Conservation (phyloP, 2,797 vertebrate genomes). For the Columba guinea region DNA sequence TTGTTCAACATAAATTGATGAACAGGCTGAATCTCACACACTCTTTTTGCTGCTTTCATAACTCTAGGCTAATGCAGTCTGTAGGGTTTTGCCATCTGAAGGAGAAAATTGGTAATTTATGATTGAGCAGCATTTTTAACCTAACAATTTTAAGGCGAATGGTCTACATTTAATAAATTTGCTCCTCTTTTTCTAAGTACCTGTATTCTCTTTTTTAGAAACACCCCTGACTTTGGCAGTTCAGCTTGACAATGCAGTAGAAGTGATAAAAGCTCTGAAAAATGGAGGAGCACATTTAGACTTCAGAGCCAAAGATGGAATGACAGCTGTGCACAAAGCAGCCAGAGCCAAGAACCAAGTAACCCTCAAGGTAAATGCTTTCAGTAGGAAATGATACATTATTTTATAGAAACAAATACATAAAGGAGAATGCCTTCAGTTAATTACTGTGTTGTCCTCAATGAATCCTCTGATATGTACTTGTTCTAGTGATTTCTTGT, state of each 20-base stretch:
- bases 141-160: background rate
- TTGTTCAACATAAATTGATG: background rate
- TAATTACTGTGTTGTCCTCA: background rate
- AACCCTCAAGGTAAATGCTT: constrained; percentile 82
- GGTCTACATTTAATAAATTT: background rate
- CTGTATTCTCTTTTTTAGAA: constrained; percentile 75
- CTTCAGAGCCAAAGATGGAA: constrained; percentile 92
- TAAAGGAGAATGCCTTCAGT: background rate
- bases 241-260: constrained; percentile 83
- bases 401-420: background rate
- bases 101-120: background rate
- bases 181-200: background rate
- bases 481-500: background rate
- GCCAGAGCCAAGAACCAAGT: constrained; percentile 86
- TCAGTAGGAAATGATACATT: background rate
- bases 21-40: background rate
- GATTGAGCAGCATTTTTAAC: background rate
- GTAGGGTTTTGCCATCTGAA: background rate
- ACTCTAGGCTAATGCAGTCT: background rate
- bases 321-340: constrained; percentile 94
- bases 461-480: background rate
- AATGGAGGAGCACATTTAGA: constrained; percentile 94
- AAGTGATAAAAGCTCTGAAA: constrained; percentile 87
- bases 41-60: background rate
- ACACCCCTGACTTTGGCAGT: constrained; percentile 88